phyloP scores from a whole-genome alignment of 2,113 vertebrate genomes.

The Hassar affinis region DNA sequence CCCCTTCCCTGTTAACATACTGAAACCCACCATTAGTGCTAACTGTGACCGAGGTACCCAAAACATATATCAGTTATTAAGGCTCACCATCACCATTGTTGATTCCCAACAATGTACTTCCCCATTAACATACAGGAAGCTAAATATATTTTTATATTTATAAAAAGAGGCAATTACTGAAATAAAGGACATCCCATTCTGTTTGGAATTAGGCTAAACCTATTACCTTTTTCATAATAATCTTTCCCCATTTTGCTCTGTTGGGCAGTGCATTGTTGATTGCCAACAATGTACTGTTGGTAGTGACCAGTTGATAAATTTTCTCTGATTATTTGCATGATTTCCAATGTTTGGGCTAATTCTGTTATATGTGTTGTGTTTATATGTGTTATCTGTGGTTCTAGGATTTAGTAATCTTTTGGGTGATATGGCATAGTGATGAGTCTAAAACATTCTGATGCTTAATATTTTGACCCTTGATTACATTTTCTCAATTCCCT shows the following conservation, averaged over 20 bases:
- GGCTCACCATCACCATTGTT: conserved; percentile 79
- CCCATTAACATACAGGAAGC: conserved; percentile 58
- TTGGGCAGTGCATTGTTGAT: conserved; percentile 92
- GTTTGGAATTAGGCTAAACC: conserved; percentile 24
- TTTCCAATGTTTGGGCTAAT: conserved; percentile 11
- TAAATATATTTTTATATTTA: conserved; percentile 35
- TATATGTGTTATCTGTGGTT: conserved; percentile 45
- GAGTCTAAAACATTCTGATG: not conserved
- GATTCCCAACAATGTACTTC: conserved; percentile 87
- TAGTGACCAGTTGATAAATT: conserved; percentile 73
- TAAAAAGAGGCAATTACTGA: conserved; percentile 51
- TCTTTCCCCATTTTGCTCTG: conserved; percentile 76
- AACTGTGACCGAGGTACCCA: conserved; percentile 89
- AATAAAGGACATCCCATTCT: conserved; percentile 14
- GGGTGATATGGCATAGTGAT: conserved; percentile 51
- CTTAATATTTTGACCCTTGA: not conserved
- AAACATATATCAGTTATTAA: conserved; percentile 69
- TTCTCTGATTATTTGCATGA: conserved; percentile 71
- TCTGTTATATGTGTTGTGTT: not conserved
- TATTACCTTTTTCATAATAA: conserved; percentile 52
- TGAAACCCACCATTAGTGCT: conserved; percentile 85
- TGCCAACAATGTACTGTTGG: conserved; percentile 93
- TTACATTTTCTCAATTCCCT: not conserved
- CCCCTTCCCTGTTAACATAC: conserved; percentile 85
- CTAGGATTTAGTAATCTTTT: conserved; percentile 49